Evolutionary conservation across 2,888 invertebrate genomes (phyloP).

Genomic region (Imbricaverruca yamaguchii): DNA sequence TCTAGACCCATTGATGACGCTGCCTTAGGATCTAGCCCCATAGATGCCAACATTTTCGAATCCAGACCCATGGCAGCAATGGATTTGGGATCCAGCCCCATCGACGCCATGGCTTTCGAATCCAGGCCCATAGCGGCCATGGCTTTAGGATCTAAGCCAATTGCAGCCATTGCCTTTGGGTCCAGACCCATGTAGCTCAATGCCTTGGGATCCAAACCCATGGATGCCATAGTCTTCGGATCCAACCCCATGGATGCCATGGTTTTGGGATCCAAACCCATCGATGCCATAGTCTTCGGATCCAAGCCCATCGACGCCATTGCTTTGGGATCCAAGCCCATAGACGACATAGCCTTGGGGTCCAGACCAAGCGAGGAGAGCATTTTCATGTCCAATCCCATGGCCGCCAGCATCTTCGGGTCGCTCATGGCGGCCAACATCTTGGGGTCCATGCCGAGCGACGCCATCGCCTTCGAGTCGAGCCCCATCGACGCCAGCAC

Average conservation of each 20-base stretch:
- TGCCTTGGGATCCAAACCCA: constrained; percentile 27
- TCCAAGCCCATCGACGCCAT: constrained; percentile 30
- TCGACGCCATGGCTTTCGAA: constrained; percentile 12
- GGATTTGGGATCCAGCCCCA: constrained; percentile 32
- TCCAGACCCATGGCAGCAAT: constrained; percentile 31
- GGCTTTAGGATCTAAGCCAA: constrained; percentile 25
- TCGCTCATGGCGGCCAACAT: constrained; percentile 28
- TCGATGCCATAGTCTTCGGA: constrained; percentile 24
- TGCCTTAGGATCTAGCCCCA: constrained; percentile 25
- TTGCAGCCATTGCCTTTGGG: constrained; percentile 6
- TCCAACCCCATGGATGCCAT: constrained; percentile 30
- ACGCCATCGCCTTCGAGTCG: constrained; percentile 26
- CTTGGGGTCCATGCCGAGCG: constrained; percentile 29
- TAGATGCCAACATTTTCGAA: constrained; percentile 30
- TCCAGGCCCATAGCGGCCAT: constrained; percentile 23
- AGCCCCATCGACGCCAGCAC: constrained; percentile 29
- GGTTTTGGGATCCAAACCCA: constrained; percentile 32
- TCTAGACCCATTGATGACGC: constrained; percentile 22
- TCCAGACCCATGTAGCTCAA: constrained; percentile 24
- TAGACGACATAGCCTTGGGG: constrained; percentile 31
- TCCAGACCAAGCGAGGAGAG: constrained; percentile 39
- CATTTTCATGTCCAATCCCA: constrained; percentile 39
- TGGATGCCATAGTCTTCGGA: constrained; percentile 24
- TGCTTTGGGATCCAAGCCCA: constrained; percentile 32
- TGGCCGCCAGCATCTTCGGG: constrained; percentile 27